Evolutionary conservation across 2,888 invertebrate genomes (phyloP), one percentile per base, ranked within the genome.

Genomic region (Melinaea marsaeus): DNA sequence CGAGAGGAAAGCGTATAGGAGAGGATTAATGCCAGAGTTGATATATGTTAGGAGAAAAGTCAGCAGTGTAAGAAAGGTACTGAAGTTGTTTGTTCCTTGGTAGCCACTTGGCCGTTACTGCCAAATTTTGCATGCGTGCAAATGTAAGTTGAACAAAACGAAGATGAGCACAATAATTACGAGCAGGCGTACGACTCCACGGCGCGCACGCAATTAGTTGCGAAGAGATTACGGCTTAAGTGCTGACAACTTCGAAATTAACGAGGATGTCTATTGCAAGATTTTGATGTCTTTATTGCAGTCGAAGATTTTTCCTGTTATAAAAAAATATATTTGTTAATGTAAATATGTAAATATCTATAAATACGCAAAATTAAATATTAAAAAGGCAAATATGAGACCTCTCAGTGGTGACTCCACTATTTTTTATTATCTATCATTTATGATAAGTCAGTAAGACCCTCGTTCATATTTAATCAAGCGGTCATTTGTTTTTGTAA

Each of bases 21-120:
- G 89, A 0, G 98, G 98, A 86, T 98, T 98, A 69, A 98, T 93
- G 57, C 95, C 97, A 13, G 97, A 97, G 90, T 98, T 97, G 84
- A 96, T 94, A 83, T 97, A 98, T 55, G 97, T 94, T 72, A 97
- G 93, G 67, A 98, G 93, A 84, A 96, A 97, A 34, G 97, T 96
- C 66, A 96, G 92, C 1, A 97, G 97, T 9, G 97, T 96, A 67
- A 97, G 91, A 22, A 95, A 87, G 6, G 94, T 94, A 76, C 95
- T 95, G 79, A 96, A 95, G 77, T 94, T 93, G 67, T 94, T 93
- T 74, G 93, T 92, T 67, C 95, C 95, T 70, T 93, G 91, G 83
- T 94, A 95, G 68, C 92, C 92, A 59, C 90, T 90, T 69, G 93
- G 93, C 95, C 95, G 96, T 83, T 95, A 95, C 79, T 95, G 95